These are phyloP conservation scores for Echeneis naucrates DNA, from an alignment of 2,797 vertebrate species.

Conservation along the genomic window DNA sequence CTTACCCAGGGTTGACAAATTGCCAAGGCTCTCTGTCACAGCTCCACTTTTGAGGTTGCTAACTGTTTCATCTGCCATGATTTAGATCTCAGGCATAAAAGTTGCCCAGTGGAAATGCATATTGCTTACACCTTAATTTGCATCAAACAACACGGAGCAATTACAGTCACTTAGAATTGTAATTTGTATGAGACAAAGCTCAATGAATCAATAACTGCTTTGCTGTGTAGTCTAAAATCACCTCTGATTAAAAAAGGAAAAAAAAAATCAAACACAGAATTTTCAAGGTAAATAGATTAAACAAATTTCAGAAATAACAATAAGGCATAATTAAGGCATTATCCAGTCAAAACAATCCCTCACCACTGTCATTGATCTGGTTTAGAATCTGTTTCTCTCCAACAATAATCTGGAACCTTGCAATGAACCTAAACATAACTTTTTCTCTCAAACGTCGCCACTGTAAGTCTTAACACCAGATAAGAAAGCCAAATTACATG, in stretches of 20 bases:
- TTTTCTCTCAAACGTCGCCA: conserved; percentile 7
- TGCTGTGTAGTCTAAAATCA: conserved; percentile 49
- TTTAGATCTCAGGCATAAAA: conserved; percentile 77
- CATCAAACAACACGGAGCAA: conserved; percentile 68
- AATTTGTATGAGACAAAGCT: conserved; percentile 64
- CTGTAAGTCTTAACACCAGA: background rate
- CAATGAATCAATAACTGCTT: conserved; percentile 74
- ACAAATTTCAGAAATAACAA: conserved; percentile 36
- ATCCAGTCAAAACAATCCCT: conserved; percentile 35
- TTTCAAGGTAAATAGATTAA: conserved; percentile 56
- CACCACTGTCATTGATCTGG: conserved; percentile 9
- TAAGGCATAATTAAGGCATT: conserved; percentile 44
- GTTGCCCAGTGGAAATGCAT: conserved; percentile 65
- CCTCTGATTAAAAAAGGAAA: too few species aligned
- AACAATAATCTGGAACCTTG: background rate
- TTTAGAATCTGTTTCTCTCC: conserved; percentile 5
- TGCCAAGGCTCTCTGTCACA: conserved; percentile 78
- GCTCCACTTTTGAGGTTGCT: conserved; percentile 76
- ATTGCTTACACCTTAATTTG: conserved; percentile 76
- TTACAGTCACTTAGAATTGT: conserved; percentile 75
- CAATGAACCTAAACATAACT: conserved; percentile 26
- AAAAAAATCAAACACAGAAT: conserved; percentile 37
- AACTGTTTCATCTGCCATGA: conserved; percentile 79
- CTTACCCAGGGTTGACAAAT: conserved; percentile 82
- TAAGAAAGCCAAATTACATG: background rate